Conservation (phyloP, 35 echinoderm and acorn worm genomes). For the Hemicentrotus pulcherrimus region DNA sequence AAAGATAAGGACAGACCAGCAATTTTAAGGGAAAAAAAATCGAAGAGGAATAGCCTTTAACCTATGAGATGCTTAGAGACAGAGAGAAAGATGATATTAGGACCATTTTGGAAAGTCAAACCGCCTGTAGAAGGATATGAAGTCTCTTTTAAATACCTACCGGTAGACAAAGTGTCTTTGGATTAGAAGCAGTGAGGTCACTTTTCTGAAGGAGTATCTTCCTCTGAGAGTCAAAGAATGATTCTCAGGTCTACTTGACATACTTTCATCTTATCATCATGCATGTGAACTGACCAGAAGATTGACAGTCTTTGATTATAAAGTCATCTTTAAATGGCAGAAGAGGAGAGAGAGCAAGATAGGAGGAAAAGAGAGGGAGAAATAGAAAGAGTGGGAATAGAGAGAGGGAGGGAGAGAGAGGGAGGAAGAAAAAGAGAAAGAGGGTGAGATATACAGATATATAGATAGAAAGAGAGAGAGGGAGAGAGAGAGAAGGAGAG, state of each 20-base stretch:
- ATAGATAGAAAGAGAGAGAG: no score
- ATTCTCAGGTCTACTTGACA: background rate
- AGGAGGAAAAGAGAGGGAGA: no score
- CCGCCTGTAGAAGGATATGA: background rate
- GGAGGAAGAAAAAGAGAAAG: no score
- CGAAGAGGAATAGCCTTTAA: no score
- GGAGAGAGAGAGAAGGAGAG: no score
- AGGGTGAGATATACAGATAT: no score
- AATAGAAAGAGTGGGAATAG: no score
- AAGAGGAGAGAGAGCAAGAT: background rate
- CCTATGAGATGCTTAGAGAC: no score
- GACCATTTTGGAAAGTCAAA: no score
- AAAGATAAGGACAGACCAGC: no score
- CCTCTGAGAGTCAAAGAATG: background rate
- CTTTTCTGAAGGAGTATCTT: background rate
- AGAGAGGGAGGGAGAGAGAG: no score
- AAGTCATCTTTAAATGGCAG: background rate
- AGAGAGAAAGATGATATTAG: background rate
- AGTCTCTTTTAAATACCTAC: background rate
- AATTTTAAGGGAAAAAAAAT: no score
- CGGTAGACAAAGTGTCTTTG: background rate
- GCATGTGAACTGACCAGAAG: background rate
- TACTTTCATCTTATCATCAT: background rate
- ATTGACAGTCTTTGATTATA: background rate
- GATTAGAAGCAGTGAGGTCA: background rate